Conservation (phyloP, 2,888 invertebrate species). For the Aphidoletes aphidimyza region DNA sequence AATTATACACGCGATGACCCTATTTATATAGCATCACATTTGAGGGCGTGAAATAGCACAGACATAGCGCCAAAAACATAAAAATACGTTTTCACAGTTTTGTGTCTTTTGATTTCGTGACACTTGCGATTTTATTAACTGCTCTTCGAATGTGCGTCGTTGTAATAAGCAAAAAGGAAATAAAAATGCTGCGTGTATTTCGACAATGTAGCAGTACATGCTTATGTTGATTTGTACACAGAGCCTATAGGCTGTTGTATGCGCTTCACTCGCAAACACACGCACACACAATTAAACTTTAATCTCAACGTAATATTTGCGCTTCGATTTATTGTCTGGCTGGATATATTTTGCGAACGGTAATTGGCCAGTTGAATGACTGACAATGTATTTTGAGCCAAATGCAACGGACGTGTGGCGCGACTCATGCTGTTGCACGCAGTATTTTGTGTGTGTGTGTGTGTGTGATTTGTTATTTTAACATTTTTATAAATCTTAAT, state of each 20-base stretch:
- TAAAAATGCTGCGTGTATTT: background rate
- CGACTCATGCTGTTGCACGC: conserved; percentile 22
- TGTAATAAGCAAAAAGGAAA: background rate
- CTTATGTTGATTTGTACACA: too few species aligned
- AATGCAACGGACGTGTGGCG: too few species aligned
- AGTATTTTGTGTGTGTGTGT: too few species aligned
- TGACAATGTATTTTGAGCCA: conserved; percentile 10
- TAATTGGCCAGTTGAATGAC: conserved; percentile 37
- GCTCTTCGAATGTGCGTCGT: background rate
- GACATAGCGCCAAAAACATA: background rate
- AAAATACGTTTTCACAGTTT: background rate
- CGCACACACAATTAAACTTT: background rate
- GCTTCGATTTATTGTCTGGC: background rate
- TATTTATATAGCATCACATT: background rate
- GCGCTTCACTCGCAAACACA: too few species aligned
- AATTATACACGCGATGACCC: background rate
- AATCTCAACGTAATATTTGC: background rate
- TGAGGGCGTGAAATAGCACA: background rate
- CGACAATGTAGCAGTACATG: too few species aligned
- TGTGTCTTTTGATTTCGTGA: background rate
- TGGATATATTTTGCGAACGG: background rate
- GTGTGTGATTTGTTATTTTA: too few species aligned
- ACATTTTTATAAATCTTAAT: background rate
- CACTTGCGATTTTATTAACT: background rate
- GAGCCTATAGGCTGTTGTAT: too few species aligned